These are phyloP conservation scores for Drosophila fuyamai DNA, from an alignment of 1,140 invertebrate genomes.

Conservation along the genomic window DNA sequence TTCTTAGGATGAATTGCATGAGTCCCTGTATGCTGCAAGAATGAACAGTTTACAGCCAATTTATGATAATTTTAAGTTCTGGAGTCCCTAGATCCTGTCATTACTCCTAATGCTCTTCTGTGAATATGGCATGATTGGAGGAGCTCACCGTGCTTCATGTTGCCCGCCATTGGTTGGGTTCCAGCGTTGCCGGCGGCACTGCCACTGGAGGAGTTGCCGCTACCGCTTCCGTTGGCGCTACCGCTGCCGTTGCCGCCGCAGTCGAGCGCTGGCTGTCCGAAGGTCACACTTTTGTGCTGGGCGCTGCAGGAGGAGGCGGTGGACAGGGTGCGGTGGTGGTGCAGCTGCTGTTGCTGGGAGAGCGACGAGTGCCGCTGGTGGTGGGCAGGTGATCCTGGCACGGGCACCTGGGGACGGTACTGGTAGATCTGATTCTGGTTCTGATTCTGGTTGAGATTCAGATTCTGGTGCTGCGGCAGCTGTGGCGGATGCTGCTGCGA, in stretches of 20 bases:
- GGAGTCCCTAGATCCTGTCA: too few species aligned
- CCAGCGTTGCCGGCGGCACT: conserved; percentile 74
- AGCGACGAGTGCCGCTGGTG: conserved; percentile 75
- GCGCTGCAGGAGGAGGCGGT: conserved; percentile 82
- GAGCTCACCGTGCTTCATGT: conserved; percentile 84
- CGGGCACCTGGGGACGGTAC: conserved; percentile 54
- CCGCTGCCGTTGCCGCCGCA: conserved; percentile 45
- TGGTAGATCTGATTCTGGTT: conserved; percentile 47
- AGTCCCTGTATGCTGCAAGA: too few species aligned
- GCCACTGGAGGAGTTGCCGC: conserved; percentile 74
- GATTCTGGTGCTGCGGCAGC: conserved; percentile 74
- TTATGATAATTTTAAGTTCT: too few species aligned
- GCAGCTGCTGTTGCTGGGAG: conserved; percentile 64
- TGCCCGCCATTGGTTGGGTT: conserved; percentile 84
- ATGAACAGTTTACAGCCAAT: too few species aligned
- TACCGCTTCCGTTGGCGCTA: conserved; percentile 82
- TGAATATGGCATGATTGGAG: background rate
- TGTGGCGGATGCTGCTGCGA: conserved; percentile 69
- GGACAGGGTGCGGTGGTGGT: conserved; percentile 79
- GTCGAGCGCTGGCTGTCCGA: conserved; percentile 77
- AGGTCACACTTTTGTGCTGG: conserved; percentile 84
- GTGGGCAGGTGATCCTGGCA: conserved; percentile 72
- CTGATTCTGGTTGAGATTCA: conserved; percentile 37
- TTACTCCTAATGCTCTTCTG: background rate
- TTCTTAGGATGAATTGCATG: too few species aligned